phyloP scores from a whole-genome alignment of 2,888 invertebrate genomes.

The Gisinianus flammeolus region DNA sequence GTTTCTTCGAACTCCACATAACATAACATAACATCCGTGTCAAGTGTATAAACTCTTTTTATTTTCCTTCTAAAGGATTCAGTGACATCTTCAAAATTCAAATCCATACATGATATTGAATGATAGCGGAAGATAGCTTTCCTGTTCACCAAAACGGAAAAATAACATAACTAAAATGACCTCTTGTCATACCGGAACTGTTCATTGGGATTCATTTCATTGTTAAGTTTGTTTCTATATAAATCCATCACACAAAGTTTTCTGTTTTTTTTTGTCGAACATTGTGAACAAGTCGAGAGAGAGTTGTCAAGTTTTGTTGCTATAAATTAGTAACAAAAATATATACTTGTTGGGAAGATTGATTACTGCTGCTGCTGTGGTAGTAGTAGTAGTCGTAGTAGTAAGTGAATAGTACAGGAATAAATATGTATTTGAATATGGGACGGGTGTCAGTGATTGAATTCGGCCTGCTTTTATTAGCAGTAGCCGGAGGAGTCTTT shows the following conservation, averaged over 20 bases:
- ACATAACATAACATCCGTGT: too few species aligned
- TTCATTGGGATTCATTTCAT: neutral
- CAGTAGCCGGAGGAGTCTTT: conserved; percentile 7
- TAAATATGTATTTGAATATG: neutral
- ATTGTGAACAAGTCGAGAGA: neutral
- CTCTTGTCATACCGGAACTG: neutral
- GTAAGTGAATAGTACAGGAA: neutral
- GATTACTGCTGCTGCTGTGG: neutral
- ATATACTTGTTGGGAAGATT: neutral
- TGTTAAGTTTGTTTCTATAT: neutral
- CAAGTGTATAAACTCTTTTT: neutral
- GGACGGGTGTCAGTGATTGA: conserved; percentile 28
- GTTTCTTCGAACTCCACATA: too few species aligned
- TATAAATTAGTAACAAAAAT: neutral
- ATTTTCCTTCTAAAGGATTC: too few species aligned
- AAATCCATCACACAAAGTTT: neutral
- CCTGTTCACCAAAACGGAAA: too few species aligned
- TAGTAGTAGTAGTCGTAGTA: neutral
- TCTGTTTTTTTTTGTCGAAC: too few species aligned
- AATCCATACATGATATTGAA: too few species aligned
- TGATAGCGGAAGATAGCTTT: too few species aligned
- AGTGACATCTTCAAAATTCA: too few species aligned
- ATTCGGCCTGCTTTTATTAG: conserved; percentile 11
- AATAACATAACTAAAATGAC: neutral
- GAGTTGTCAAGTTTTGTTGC: neutral